These are phyloP conservation scores for Nylanderia fulva DNA, from an alignment of 1,140 invertebrate genomes.

Conservation along the genomic window DNA sequence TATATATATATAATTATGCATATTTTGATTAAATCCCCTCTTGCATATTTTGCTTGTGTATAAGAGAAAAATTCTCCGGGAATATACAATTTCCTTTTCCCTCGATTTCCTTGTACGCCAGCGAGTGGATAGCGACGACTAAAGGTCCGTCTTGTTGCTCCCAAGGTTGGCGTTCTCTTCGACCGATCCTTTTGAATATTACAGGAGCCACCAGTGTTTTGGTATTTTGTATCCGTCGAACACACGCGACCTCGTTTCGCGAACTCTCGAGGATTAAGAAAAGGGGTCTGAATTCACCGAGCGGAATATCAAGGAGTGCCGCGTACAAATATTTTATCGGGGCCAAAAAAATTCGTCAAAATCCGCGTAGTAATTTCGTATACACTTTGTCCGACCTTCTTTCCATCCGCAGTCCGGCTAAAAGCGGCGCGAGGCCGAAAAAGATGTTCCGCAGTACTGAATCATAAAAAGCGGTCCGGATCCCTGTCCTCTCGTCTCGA, in stretches of 20 bases:
- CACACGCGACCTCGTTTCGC: neutral
- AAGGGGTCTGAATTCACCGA: neutral
- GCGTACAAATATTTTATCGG: neutral
- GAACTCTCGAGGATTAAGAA: slow-evolving; percentile 7
- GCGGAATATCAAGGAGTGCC: slow-evolving; percentile 2
- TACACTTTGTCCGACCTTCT: neutral
- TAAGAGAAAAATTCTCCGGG: neutral
- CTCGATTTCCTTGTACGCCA: neutral
- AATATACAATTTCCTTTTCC: slow-evolving; percentile 9
- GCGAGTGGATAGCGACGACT: neutral
- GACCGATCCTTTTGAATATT: slow-evolving; percentile 48
- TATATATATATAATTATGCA: no score
- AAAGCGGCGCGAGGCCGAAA: neutral
- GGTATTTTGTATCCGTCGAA: slow-evolving; percentile 28
- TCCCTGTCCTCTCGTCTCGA: slow-evolving; percentile 28
- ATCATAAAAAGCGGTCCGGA: slow-evolving; percentile 47
- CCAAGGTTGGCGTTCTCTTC: neutral
- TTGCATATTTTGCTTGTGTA: neutral
- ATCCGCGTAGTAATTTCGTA: neutral
- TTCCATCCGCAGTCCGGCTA: neutral
- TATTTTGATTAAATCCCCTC: slow-evolving; percentile 27
- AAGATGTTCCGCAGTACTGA: slow-evolving; percentile 26
- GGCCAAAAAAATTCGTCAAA: neutral
- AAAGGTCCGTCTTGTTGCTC: neutral
- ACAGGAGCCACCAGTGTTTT: slow-evolving; percentile 10